Conservation (phyloP, 1,140 invertebrate species). For the Zaprionus tsacasi region DNA sequence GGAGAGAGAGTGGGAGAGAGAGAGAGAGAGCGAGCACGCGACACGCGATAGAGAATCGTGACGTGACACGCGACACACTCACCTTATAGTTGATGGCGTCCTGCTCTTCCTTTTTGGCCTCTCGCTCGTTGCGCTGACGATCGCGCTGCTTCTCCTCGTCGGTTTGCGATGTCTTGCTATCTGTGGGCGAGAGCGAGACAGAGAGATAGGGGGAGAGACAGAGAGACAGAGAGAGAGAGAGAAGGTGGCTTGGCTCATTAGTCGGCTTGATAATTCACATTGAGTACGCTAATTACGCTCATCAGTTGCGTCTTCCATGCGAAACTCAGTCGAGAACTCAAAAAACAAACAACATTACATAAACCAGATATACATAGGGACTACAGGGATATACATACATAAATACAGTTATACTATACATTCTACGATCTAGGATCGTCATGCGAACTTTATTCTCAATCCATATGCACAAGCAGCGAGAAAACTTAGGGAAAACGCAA, state of each 20-base stretch:
- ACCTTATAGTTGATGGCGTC: conserved; percentile 84
- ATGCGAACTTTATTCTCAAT: background rate
- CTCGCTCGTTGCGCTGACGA: conserved; percentile 83
- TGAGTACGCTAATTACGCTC: background rate
- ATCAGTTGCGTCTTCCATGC: conserved; percentile 21
- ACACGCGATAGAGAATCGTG: conserved; percentile 26
- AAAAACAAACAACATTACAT: conserved; percentile 5
- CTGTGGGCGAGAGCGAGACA: conserved; percentile 40
- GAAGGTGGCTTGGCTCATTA: conserved; percentile 12
- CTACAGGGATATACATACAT: background rate
- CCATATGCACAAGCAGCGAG: background rate
- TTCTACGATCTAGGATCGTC: background rate
- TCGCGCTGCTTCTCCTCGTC: conserved; percentile 84
- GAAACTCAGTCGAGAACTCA: background rate
- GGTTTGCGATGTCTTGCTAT: conserved; percentile 84
- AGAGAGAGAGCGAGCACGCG: background rate
- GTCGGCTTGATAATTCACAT: background rate
- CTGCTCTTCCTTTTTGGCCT: conserved; percentile 84
- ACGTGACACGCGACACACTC: conserved; percentile 59
- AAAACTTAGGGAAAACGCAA: conserved; percentile 2
- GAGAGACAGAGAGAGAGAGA: background rate
- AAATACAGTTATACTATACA: background rate
- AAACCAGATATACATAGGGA: background rate
- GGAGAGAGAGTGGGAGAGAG: no score
- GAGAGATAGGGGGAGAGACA: conserved; percentile 34